Evolutionary conservation across 2,797 vertebrate species (phyloP), one percentile per base, ranked within the genome.

Genomic region (Lepilemur ruficaudatus): DNA sequence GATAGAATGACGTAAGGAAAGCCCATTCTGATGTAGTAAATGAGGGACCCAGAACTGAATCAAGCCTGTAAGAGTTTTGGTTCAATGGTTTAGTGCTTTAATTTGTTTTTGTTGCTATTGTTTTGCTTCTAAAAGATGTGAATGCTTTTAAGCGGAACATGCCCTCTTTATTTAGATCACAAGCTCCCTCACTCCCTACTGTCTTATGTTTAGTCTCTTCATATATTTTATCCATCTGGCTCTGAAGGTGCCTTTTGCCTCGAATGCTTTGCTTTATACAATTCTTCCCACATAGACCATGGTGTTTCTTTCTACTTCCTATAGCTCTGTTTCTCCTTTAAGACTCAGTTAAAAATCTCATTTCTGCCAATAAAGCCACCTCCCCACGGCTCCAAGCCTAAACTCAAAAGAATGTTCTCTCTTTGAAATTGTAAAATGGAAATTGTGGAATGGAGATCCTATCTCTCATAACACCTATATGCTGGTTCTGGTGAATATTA

Each of bases 361-460:
- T 46, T 79, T 96, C 11, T 48, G 41, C 43, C 20, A 41, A 28
- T 59, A 48, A 95, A 82, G 5, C 22, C 4, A 25, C 4, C 15
- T 48, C 43, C 52, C 15, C 7, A 25, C 20, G 79, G 43, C 43
- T 48, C 35, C 9, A 48, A 25, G 17, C 13, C 30, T 81, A 50
- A 63, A 6, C 15, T 86, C 32, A 85, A 89, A 82, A 73, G 23
- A 67, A 25, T 1, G 41, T 78, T 59, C 23, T 20, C 4, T 55
- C 65, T 63, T 63, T 59, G 59, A 81, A 91, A 63, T 32, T 80
- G 7, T 83, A 75, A 79, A 86, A 48, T 63, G 25, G 59, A 81
- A 91, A 70, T 32, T 80, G 5, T 84, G 70, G 73, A 87, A 48
- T 63, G 20, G n/a, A 79, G 32, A 38, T 90, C 8, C 59, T 30